Base-by-base conservation (phyloP, 1,140 invertebrate species). In the Achroia grisella region DNA sequence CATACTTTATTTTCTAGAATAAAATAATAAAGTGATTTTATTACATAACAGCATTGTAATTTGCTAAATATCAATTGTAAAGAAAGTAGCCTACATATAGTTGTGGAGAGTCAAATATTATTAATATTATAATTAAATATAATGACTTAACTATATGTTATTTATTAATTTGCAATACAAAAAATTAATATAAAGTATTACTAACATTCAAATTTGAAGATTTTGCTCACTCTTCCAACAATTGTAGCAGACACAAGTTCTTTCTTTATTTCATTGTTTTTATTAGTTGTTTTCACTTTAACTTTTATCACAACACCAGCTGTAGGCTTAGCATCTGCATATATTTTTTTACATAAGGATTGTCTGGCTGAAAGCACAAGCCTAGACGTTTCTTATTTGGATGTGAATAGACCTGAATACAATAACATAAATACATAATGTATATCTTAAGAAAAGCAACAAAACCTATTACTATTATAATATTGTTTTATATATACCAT, bases 291-390 rank as follows among this genome's bases (percentile, higher is more conserved):
- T 40, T 89, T 90, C 2, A 92, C 77, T 71, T 89, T 91, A 2
- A 97, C 81, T 69, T 92, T 93, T 4, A 97, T 66, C 30, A 97
- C 66, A 31, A 97, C 83, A 29, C 91, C 93, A 27, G 90, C 89
- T 1, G 90, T 89, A 33, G 82, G 84, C 30, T 89, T 87, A 51
- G 86, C 84, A 62, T 94, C 93, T 0, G 91, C 93, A 83, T 90
- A 92, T 1, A 91, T 87, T 27, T 94, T 91, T 97, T 97, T 54
- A 92, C 92, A 72, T 89, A 97, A n/a, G 90, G 87, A 86, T 97
- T 95, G n/a, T 93, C 87, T 1, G 95, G 94, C 62, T 95, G 90
- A 73, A 94, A 97, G 29, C 88, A 84, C 2, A 98, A 64, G 60
- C 94, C 91, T 47, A 98, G 65, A 47, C 93, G 88, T 55, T 91